These are phyloP conservation scores for Anabas testudineus DNA, from an alignment of 2,797 vertebrate genomes.

Conservation along the genomic window DNA sequence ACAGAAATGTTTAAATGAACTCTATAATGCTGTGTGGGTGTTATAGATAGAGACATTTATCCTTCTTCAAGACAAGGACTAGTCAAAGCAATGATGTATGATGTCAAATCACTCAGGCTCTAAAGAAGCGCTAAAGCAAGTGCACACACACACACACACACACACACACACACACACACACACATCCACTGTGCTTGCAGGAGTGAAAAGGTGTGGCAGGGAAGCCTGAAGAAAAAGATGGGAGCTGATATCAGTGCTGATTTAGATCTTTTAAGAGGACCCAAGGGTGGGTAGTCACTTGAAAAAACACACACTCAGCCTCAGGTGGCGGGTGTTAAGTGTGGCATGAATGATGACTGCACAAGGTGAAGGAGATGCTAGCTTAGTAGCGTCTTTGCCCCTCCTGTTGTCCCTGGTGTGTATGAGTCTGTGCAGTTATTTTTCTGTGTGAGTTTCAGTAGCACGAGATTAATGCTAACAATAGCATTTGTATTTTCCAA, in stretches of 20 bases:
- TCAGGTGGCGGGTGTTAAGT: slow-evolving; percentile 47
- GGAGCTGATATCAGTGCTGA: slow-evolving; percentile 41
- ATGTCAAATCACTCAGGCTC: slow-evolving; percentile 45
- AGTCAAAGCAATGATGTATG: slow-evolving; percentile 53
- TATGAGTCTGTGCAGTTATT: neutral
- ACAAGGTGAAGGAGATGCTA: slow-evolving; percentile 39
- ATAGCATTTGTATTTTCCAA: slow-evolving; percentile 38
- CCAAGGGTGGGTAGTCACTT: slow-evolving; percentile 33
- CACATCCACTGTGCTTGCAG: slow-evolving; percentile 12
- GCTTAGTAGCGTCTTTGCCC: slow-evolving; percentile 11
- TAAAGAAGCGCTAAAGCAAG: slow-evolving; percentile 25
- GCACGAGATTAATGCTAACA: slow-evolving; percentile 39
- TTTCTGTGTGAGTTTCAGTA: neutral
- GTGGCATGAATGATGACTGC: slow-evolving; percentile 52
- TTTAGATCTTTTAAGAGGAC: slow-evolving; percentile 48
- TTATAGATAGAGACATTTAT: slow-evolving; percentile 50
- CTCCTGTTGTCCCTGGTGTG: slow-evolving; percentile 13
- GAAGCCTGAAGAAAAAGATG: slow-evolving; percentile 16
- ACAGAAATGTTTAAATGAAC: slow-evolving; percentile 23
- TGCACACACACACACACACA: neutral
- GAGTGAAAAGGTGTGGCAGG: neutral
- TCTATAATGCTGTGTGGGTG: slow-evolving; percentile 11
- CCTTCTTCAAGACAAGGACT: slow-evolving; percentile 49
- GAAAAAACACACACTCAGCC: slow-evolving; percentile 49
- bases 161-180: neutral